Evolutionary conservation across 2,797 vertebrate species (phyloP), one percentile per base, ranked within the genome.

Genomic region (Gymnothorax reevesii): DNA sequence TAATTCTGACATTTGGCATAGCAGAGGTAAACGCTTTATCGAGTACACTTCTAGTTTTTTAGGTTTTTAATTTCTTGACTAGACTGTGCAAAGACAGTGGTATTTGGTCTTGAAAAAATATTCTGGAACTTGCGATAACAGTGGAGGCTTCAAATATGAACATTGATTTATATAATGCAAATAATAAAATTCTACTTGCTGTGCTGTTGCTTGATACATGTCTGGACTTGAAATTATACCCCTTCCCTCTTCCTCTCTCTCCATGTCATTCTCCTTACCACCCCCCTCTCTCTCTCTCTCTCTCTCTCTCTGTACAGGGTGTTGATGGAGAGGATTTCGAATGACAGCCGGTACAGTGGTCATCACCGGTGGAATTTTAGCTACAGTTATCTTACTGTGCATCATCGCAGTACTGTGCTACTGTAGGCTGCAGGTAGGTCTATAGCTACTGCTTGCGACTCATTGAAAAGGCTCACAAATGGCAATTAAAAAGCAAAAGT

Each of bases 321-420:
- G 95, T 96, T 96, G 93, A 96, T 99, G 98, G 98, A 97, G 98
- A 98, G 93, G 92, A 94, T 96, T 96, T 97, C 98, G 98, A 96
- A 99, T 99, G 98, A 98, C 98, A 98, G 98, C 98, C 95, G 98
- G 98, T 93, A 99, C 98, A 1, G 98, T 99, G 97, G 98, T 99
- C 94, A 99, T 99, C 97, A 98, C 98, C 94, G 98, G 98, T 92
- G 98, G 98, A 96, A 98, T 99, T 95, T 97, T 99, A 96, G 98
- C 98, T 69, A 96, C 98, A 89, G 97, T 99, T 91, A 99, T 99
- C 91, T 95, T 99, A 85, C 94, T 99, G 62, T 99, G 98, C 91
- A 99, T 99, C 89, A 99, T 99, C 7, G 98, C 98, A 0, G 97
- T 99, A 90, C 96, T 99, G 91, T 99, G 98, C 95, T 99, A 99